phyloP scores from a whole-genome alignment of 2,888 invertebrate species.

The Drosophila colorata region DNA sequence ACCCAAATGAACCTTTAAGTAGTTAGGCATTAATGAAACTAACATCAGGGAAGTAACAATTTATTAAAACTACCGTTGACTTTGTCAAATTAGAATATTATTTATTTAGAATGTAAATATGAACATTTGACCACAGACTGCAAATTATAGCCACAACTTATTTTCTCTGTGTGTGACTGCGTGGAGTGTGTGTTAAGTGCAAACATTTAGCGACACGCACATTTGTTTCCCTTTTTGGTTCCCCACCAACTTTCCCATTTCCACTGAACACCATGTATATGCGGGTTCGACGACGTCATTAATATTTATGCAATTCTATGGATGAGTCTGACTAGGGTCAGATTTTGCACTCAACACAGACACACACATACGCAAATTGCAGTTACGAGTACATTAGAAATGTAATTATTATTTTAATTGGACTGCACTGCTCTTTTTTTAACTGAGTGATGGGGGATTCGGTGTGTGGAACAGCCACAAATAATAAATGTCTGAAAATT shows the following conservation, averaged over 20 bases:
- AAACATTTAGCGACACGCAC: conserved; percentile 74
- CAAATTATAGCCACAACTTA: conserved; percentile 54
- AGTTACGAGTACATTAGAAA: conserved; percentile 79
- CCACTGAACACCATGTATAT: conserved; percentile 11
- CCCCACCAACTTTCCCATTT: conserved; percentile 2
- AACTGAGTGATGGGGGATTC: conserved; percentile 11
- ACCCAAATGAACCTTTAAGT: conserved; percentile 16
- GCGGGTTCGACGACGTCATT: conserved; percentile 66
- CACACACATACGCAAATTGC: conserved; percentile 65
- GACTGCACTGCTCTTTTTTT: conserved; percentile 67
- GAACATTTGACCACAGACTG: conserved; percentile 72
- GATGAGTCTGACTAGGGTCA: conserved; percentile 17
- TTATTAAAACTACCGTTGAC: conserved; percentile 75
- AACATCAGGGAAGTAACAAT: conserved; percentile 45
- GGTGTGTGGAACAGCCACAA: conserved; percentile 52
- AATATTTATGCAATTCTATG: conserved; percentile 71
- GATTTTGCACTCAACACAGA: conserved; percentile 27
- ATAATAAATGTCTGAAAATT: conserved; percentile 69
- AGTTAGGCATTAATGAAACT: conserved; percentile 58
- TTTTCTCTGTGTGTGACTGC: conserved; percentile 22
- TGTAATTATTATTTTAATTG: conserved; percentile 84
- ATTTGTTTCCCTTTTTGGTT: conserved; percentile 58
- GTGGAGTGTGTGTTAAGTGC: conserved; percentile 46
- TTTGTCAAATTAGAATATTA: conserved; percentile 82
- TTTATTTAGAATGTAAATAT: conserved; percentile 81